Evolutionary conservation across 2,888 invertebrate species (phyloP).

Genomic region (Danaus chrysippus): DNA sequence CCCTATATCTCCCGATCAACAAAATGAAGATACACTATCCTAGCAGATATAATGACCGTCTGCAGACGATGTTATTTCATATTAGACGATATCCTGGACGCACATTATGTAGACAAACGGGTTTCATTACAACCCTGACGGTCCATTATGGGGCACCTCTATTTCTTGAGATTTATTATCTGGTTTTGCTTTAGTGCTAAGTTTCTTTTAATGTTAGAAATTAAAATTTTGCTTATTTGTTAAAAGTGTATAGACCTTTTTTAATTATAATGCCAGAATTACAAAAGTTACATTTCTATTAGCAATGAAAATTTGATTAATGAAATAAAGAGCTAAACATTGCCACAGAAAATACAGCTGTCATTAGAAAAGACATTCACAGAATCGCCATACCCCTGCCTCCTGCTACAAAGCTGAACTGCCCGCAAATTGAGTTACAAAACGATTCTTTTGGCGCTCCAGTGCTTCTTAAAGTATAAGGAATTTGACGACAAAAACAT

Average conservation of each 20-base stretch:
- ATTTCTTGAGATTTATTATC: slow-evolving; percentile 28
- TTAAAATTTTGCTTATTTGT: slow-evolving; percentile 2
- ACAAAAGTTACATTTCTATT: slow-evolving; percentile 3
- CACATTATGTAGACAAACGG: slow-evolving; percentile 68
- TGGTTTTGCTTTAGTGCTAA: slow-evolving; percentile 15
- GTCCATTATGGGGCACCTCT: slow-evolving; percentile 33
- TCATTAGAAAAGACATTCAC: slow-evolving; percentile 26
- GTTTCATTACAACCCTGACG: slow-evolving; percentile 53
- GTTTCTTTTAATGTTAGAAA: slow-evolving; percentile 3
- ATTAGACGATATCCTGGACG: slow-evolving; percentile 63
- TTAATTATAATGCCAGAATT: neutral
- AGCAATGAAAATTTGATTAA: slow-evolving; percentile 10
- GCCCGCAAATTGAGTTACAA: slow-evolving; percentile 72
- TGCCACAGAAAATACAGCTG: slow-evolving; percentile 18
- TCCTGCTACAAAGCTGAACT: slow-evolving; percentile 44
- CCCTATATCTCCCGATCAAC: slow-evolving; percentile 59
- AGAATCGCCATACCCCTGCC: slow-evolving; percentile 30
- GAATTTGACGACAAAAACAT: slow-evolving; percentile 35
- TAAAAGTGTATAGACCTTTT: neutral
- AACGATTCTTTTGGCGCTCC: slow-evolving; percentile 63
- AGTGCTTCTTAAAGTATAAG: slow-evolving; percentile 65
- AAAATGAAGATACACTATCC: slow-evolving; percentile 40
- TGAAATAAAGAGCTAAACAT: slow-evolving; percentile 17
- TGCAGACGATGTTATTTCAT: slow-evolving; percentile 56
- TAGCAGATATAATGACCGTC: slow-evolving; percentile 55